These are phyloP conservation scores for Nephrotoma appendiculata DNA, from an alignment of 2,888 invertebrate genomes.

Conservation along the genomic window DNA sequence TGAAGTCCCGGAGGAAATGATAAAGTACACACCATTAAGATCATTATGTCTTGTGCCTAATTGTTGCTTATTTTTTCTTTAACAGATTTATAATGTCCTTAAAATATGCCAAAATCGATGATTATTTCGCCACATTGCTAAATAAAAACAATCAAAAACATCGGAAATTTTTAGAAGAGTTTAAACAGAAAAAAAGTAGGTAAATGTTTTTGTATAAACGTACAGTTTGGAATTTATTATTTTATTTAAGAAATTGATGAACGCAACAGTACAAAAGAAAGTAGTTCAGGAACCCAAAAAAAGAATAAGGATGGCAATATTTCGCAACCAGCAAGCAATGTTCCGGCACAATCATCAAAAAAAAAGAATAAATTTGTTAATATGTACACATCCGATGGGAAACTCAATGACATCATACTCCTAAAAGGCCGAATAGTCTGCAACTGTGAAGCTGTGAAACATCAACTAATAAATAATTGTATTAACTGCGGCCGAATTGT, in stretches of 20 bases:
- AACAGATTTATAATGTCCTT: conserved; percentile 58
- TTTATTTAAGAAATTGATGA: background rate
- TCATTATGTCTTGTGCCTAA: background rate
- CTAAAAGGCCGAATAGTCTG: conserved; percentile 70
- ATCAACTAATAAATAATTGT: conserved; percentile 86
- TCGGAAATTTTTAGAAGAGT: conserved; percentile 46
- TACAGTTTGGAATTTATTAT: background rate
- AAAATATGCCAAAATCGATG: conserved; percentile 55
- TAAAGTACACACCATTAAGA: conserved; percentile 36
- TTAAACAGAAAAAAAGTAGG: conserved; percentile 40
- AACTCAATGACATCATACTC: conserved; percentile 39
- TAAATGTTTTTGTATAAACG: conserved; percentile 11
- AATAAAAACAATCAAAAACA: conserved; percentile 52
- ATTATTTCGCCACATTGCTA: conserved; percentile 61
- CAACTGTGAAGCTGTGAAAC: conserved; percentile 84
- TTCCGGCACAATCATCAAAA: conserved; percentile 15
- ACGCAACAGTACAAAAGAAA: conserved; percentile 10
- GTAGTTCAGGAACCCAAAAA: conserved; percentile 18
- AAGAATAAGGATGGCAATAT: conserved; percentile 4
- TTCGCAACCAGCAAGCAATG: conserved; percentile 5
- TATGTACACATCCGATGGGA: conserved; percentile 58
- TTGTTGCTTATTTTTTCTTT: conserved; percentile 5
- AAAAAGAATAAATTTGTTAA: conserved; percentile 55
- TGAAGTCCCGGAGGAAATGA: conserved; percentile 53
- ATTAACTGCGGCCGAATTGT: conserved; percentile 86